A percentile compares a stretch with the other conserved stretches of the same genome.
These are phyloP conservation scores for Podarcis raffonei DNA, from an alignment of 2,113 vertebrate genomes.

Conservation along the genomic window DNA sequence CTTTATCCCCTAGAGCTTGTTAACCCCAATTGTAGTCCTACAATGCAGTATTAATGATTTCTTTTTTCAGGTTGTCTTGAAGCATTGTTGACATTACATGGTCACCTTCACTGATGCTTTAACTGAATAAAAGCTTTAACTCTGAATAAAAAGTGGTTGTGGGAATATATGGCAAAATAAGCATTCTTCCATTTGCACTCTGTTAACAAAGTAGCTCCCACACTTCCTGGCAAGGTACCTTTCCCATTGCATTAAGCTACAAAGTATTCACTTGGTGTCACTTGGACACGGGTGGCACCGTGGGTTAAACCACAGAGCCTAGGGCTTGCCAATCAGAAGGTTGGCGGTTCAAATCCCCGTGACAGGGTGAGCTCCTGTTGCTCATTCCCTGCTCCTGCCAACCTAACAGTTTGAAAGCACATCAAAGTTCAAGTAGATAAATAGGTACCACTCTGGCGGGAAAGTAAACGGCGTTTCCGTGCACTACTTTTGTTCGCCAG, in stretches of 20 bases:
- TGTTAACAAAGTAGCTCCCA: background rate
- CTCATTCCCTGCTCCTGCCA: no score
- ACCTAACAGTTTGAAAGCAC: no score
- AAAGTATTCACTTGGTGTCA: background rate
- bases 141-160: background rate
- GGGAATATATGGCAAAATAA: constrained; percentile 6
- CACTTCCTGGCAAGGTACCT: background rate
- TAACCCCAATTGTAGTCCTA: constrained; percentile 62
- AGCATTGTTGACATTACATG: constrained; percentile 48
- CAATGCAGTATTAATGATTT: constrained; percentile 67
- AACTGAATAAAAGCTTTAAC: constrained; percentile 4
- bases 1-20: constrained; percentile 67
- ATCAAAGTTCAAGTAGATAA: no score
- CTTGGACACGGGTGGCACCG: no score
- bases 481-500: no score
- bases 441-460: no score
- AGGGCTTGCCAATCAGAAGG: no score
- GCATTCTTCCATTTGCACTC: background rate
- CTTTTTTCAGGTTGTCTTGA: constrained; percentile 54
- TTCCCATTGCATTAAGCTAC: background rate
- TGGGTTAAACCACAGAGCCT: no score
- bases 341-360: no score
- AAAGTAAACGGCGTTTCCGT: no score
- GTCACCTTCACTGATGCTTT: background rate
- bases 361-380: no score